Percentiles rank a stretch among this genome's conserved stretches.
Conservation (phyloP, 2,113 vertebrate genomes). For the Microtus montanus region DNA sequence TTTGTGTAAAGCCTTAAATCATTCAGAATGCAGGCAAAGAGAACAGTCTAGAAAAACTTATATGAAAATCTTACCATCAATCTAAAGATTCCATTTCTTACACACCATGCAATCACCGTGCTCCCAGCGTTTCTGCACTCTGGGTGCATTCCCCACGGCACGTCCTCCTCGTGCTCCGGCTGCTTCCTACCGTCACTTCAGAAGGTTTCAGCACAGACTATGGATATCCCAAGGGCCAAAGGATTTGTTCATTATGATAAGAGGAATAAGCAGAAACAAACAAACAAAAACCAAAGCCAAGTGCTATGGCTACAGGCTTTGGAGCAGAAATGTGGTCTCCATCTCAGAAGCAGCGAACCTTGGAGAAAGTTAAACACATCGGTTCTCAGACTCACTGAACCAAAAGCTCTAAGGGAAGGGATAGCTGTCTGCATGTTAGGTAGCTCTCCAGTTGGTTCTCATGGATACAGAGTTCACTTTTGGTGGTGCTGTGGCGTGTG, state of each 20-base stretch:
- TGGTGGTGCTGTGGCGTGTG: not conserved
- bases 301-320: not conserved
- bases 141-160: not conserved
- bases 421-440: not conserved
- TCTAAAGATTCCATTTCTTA: not conserved
- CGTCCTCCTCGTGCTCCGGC: not conserved
- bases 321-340: constrained; percentile 8
- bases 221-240: not conserved
- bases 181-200: not conserved
- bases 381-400: not conserved
- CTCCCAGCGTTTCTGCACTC: not conserved
- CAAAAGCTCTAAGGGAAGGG: not conserved
- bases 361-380: not conserved
- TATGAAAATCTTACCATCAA: not conserved
- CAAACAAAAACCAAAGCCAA: not conserved
- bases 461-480: not conserved
- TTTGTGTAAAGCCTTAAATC: constrained; percentile 28
- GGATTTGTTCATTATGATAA: constrained; percentile 10
- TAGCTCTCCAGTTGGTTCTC: not conserved
- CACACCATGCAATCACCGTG: not conserved
- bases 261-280: not conserved
- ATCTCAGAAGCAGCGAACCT: not conserved
- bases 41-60: not conserved
- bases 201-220: not conserved
- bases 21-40: constrained; percentile 1